These are phyloP conservation scores for Hestina assimilis DNA, from an alignment of 1,140 invertebrate genomes.

Conservation along the genomic window DNA sequence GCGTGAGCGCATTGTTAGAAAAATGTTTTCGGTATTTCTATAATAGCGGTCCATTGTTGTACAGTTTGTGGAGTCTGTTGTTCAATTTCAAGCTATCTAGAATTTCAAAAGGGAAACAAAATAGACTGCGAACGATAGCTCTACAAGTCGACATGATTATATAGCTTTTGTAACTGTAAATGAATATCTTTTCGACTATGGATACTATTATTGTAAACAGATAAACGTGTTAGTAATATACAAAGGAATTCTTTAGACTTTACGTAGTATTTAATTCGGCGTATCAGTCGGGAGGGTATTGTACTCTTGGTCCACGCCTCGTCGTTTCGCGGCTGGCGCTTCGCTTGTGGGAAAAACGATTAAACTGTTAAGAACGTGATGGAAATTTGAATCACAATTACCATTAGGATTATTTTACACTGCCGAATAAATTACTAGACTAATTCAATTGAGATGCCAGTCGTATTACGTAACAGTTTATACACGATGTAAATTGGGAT, in stretches of 20 bases:
- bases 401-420: conserved; percentile 16
- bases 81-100: conserved; percentile 14
- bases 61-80: not conserved
- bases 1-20: conserved; percentile 17
- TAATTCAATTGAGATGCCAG: not conserved
- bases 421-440: not conserved
- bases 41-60: conserved; percentile 14
- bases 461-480: not conserved
- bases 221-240: not conserved
- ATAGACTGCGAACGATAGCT: not conserved
- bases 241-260: not conserved
- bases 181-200: conserved; percentile 1
- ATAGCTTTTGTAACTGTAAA: conserved; percentile 10
- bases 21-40: conserved; percentile 17
- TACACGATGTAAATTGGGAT: not conserved
- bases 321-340: conserved; percentile 24
- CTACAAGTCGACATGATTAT: not conserved
- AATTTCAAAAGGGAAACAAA: conserved; percentile 18
- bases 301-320: conserved; percentile 35
- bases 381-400: conserved; percentile 37
- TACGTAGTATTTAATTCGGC: conserved; percentile 11
- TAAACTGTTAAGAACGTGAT: conserved; percentile 39
- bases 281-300: conserved; percentile 30
- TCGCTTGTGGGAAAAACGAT: conserved; percentile 48
- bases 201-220: not conserved